These are phyloP conservation scores for Magallana ariakensis DNA, from an alignment of 1,140 invertebrate genomes.

Conservation along the genomic window DNA sequence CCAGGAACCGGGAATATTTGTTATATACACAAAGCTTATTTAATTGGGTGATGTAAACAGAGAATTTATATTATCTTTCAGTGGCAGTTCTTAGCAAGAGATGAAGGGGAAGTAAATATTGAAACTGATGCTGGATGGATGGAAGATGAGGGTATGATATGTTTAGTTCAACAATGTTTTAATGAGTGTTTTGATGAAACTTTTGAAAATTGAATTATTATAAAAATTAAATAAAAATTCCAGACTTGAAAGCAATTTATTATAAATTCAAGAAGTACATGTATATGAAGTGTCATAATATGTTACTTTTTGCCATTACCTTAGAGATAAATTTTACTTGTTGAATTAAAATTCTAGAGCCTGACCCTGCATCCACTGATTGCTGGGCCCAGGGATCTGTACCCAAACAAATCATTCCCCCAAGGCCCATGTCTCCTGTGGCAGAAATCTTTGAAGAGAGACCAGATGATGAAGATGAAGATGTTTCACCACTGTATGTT, in stretches of 20 bases:
- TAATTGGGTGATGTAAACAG: too few species aligned
- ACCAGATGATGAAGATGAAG: conserved; percentile 54
- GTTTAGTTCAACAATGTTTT: too few species aligned
- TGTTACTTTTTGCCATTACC: neutral
- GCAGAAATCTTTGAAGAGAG: conserved; percentile 56
- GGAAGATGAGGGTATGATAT: conserved; percentile 75
- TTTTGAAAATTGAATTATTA: too few species aligned
- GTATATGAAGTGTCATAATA: neutral
- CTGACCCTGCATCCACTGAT: conserved; percentile 76
- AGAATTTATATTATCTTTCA: conserved; percentile 51
- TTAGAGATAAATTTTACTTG: neutral
- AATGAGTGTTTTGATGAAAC: too few species aligned
- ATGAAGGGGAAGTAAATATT: conserved; percentile 74
- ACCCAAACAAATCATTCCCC: conserved; percentile 67
- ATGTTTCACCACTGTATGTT: conserved; percentile 23
- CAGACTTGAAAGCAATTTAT: too few species aligned
- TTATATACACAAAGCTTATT: too few species aligned
- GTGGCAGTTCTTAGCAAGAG: conserved; percentile 78
- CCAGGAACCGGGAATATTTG: too few species aligned
- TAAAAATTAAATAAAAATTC: too few species aligned
- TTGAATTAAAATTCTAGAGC: conserved; percentile 69
- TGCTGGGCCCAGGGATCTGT: conserved; percentile 79
- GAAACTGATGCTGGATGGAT: conserved; percentile 71
- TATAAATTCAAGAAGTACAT: neutral
- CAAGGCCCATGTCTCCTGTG: conserved; percentile 55